Evolutionary conservation across 2,113 vertebrate genomes (phyloP).

Genomic region (Psilopsiagon aymara): DNA sequence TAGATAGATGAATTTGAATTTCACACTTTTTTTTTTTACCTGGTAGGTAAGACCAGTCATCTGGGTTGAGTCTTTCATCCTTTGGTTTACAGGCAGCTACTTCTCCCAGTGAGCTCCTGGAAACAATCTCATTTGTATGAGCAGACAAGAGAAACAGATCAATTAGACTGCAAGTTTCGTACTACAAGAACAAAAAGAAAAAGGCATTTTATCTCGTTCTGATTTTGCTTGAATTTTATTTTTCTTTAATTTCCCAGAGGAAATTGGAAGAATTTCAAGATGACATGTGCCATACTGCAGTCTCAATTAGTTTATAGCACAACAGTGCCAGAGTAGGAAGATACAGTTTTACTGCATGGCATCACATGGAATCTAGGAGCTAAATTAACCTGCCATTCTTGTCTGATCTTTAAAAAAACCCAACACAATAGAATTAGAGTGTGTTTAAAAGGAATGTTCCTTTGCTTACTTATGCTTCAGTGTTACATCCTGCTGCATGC

Average conservation of each 20-base stretch:
- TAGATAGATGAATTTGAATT: not conserved
- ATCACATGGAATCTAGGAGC: not conserved
- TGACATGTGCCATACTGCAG: not conserved
- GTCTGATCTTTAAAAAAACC: not conserved
- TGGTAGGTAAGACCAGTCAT: not conserved
- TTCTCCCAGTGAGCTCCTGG: not conserved
- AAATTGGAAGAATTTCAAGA: slow-evolving; percentile 1
- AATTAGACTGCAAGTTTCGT: not conserved
- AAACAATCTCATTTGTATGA: not conserved
- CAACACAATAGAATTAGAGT: not conserved
- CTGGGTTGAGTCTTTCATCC: not conserved
- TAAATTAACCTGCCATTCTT: not conserved
- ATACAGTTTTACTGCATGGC: not conserved
- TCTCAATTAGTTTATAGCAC: not conserved
- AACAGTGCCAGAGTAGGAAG: not conserved
- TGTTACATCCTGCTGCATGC: not conserved
- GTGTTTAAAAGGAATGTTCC: not conserved
- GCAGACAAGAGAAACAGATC: not conserved
- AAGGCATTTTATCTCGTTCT: not conserved
- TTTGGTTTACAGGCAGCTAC: not conserved
- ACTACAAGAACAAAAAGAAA: not conserved
- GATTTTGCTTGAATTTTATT: not conserved
- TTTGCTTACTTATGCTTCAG: not conserved
- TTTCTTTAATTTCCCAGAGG: not conserved
- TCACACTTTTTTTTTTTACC: not conserved